Evolutionary conservation across 2,888 invertebrate species (phyloP).

Genomic region (Morpho deidamia): DNA sequence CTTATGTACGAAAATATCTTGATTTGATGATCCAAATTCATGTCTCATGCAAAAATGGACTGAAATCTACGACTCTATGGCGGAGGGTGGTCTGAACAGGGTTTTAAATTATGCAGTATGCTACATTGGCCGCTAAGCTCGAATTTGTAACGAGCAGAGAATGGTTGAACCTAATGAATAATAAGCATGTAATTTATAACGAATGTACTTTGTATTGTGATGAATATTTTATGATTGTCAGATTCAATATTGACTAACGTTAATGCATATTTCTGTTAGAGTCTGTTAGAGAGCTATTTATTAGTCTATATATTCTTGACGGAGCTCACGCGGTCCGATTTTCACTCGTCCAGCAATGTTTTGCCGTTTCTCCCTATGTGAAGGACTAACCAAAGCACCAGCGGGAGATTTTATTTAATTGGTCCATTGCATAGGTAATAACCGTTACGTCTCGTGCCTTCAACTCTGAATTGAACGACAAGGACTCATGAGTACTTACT

Average conservation of each 20-base stretch:
- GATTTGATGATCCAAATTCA: neutral
- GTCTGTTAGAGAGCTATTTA: no score
- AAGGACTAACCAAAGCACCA: no score
- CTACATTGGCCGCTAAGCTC: slow-evolving; percentile 5
- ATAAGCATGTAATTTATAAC: slow-evolving; percentile 12
- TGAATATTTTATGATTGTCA: slow-evolving; percentile 8
- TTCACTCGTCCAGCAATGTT: no score
- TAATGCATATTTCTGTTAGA: neutral
- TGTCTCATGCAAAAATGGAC: neutral
- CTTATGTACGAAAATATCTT: neutral
- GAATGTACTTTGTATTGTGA: slow-evolving; percentile 7
- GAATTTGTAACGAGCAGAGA: slow-evolving; percentile 10
- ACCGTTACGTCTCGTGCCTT: no score
- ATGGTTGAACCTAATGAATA: slow-evolving; percentile 10
- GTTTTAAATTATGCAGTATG: slow-evolving; percentile 7
- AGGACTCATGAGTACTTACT: no score
- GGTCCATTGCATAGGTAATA: no score
- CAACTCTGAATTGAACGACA: no score
- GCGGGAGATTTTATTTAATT: no score
- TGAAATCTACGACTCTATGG: neutral
- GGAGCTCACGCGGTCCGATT: no score
- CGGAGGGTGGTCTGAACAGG: slow-evolving; percentile 5
- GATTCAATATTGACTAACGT: neutral
- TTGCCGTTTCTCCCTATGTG: no score
- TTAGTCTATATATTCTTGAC: no score